A percentile compares a stretch with the other conserved stretches of the same genome.
Evolutionary conservation across 2,113 vertebrate species (phyloP).

Genomic region (rat (Rattus norvegicus)): DNA sequence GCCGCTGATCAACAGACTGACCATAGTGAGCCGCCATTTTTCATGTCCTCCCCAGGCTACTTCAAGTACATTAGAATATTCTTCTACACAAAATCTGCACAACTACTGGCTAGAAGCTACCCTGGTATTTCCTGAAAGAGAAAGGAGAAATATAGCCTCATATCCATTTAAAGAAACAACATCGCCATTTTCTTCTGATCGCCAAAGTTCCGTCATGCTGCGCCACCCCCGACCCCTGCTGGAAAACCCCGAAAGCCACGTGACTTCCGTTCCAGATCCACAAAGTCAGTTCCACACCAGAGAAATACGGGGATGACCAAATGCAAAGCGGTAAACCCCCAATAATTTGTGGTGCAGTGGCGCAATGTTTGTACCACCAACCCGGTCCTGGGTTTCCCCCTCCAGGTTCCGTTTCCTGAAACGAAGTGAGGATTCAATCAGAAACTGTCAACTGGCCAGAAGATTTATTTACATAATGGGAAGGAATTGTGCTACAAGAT

Average conservation of each 20-base stretch:
- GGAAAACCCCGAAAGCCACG: conserved; percentile 12
- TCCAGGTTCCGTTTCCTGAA: conserved; percentile 21
- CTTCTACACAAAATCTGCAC: not conserved
- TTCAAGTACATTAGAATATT: conserved; percentile 1
- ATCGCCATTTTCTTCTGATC: not conserved
- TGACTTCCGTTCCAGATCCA: not conserved
- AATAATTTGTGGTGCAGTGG: not conserved
- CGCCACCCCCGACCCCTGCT: no score
- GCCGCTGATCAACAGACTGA: not conserved
- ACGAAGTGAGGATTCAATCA: conserved; percentile 18
- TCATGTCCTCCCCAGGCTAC: not conserved
- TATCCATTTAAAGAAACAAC: not conserved
- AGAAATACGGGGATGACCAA: not conserved
- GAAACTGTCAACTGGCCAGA: not conserved
- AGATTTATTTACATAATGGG: not conserved
- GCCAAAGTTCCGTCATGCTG: not conserved
- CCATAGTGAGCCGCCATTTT: not conserved
- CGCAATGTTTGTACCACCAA: not conserved
- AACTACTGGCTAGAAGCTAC: not conserved
- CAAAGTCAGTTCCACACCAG: not conserved
- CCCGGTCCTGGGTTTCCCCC: not conserved
- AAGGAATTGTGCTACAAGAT: not conserved
- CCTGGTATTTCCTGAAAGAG: not conserved
- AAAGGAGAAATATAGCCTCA: not conserved
- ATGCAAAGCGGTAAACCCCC: not conserved